Percentiles rank a stretch among this genome's conserved stretches.
phyloP scores from a whole-genome alignment of 2,888 invertebrate species.

The Molorchus minor region DNA sequence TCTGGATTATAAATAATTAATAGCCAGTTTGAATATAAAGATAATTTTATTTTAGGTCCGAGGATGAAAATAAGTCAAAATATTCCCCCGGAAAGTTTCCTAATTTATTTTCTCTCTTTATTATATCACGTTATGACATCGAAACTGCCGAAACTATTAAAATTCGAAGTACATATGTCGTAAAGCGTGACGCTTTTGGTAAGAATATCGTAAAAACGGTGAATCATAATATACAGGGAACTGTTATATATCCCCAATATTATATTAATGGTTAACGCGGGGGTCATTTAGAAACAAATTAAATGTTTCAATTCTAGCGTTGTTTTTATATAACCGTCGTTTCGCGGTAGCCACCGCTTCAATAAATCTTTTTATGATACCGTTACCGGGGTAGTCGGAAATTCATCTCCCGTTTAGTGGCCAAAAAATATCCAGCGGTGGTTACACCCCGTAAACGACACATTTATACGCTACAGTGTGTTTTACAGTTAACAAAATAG shows the following conservation, averaged over 20 bases:
- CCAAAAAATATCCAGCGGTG: no score
- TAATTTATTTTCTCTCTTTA: slow-evolving; percentile 19
- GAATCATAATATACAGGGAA: slow-evolving; percentile 26
- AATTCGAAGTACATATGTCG: slow-evolving; percentile 28
- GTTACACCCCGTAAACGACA: no score
- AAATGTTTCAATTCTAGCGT: slow-evolving; percentile 52
- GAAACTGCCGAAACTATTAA: slow-evolving; percentile 17
- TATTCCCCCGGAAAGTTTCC: slow-evolving; percentile 6
- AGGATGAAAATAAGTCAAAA: background rate
- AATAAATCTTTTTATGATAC: slow-evolving; percentile 38
- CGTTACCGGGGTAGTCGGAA: background rate
- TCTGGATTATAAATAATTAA: no score
- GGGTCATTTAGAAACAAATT: slow-evolving; percentile 52
- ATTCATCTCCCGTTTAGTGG: background rate
- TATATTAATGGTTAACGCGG: slow-evolving; percentile 28
- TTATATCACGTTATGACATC: slow-evolving; percentile 5
- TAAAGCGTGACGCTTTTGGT: slow-evolving; percentile 25
- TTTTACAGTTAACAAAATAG: no score
- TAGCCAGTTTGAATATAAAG: no score
- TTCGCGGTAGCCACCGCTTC: slow-evolving; percentile 41
- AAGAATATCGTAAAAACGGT: slow-evolving; percentile 30
- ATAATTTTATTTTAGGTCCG: no score
- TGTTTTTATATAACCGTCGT: slow-evolving; percentile 48
- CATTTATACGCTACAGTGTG: no score
- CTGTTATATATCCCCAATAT: slow-evolving; percentile 28